A percentile compares a stretch with the other conserved stretches of the same genome.
Evolutionary conservation across 2,113 vertebrate genomes (phyloP).

Genomic region (Herpetotheres cachinnans): DNA sequence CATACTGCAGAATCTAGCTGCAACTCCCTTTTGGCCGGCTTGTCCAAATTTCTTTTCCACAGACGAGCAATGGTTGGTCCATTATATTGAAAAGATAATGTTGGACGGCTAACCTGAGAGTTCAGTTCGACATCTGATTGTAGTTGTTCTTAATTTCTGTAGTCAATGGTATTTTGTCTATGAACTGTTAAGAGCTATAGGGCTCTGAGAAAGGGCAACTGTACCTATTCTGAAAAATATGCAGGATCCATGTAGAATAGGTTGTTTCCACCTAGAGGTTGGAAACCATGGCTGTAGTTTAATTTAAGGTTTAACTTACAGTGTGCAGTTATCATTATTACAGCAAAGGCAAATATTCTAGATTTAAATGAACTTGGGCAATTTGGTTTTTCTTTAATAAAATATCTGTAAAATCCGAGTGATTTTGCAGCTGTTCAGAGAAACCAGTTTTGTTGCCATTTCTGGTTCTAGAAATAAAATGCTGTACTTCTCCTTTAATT

Average conservation of each 20-base stretch:
- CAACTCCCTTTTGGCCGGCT: not conserved
- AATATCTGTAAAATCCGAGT: not conserved
- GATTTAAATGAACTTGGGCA: not conserved
- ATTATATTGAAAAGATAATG: not conserved
- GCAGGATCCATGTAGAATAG: not conserved
- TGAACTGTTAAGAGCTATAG: not conserved
- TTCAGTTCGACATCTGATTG: not conserved
- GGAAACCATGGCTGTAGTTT: not conserved
- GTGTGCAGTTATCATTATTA: not conserved
- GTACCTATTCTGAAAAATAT: not conserved
- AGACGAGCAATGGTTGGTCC: not conserved
- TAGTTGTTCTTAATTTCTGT: not conserved
- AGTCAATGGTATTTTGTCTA: not conserved
- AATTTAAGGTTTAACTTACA: not conserved
- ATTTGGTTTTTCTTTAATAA: not conserved
- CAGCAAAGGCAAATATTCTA: not conserved
- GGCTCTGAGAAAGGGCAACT: not conserved
- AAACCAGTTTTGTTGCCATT: not conserved
- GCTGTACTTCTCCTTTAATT: not conserved
- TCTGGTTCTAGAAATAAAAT: not conserved
- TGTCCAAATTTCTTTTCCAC: not conserved
- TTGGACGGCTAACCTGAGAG: not conserved
- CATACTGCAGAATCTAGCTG: not conserved
- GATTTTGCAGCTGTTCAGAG: not conserved
- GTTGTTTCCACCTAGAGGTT: not conserved